phyloP scores from a whole-genome alignment of 2,797 vertebrate genomes.

The Notoglanidium macrostoma region DNA sequence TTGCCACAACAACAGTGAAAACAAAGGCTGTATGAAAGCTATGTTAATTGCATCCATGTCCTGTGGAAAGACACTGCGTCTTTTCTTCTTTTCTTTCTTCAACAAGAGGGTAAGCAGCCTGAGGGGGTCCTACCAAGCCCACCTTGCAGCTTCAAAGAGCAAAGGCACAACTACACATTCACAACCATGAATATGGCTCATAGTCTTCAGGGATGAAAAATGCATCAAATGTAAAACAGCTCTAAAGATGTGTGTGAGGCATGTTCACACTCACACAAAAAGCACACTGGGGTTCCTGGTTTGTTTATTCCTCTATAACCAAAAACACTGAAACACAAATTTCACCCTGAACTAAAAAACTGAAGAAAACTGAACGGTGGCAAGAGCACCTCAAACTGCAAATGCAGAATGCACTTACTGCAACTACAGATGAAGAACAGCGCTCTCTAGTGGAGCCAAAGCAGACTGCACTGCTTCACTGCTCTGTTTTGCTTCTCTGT shows the following conservation, averaged over 20 bases:
- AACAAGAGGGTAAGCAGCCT: slow-evolving; percentile 72
- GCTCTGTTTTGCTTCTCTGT: slow-evolving; percentile 43
- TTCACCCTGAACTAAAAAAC: neutral
- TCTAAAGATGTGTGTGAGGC: neutral
- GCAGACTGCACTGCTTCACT: slow-evolving; percentile 25
- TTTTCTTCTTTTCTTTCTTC: slow-evolving; percentile 57
- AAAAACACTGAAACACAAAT: neutral
- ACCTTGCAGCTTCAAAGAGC: slow-evolving; percentile 74
- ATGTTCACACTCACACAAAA: neutral
- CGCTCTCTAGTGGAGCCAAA: slow-evolving; percentile 64
- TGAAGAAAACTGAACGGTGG: too few relatives aligned
- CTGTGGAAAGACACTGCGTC: slow-evolving; percentile 73
- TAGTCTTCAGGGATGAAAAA: neutral
- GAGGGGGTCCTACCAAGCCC: slow-evolving; percentile 69
- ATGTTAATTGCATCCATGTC: slow-evolving; percentile 78
- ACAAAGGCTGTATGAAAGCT: slow-evolving; percentile 73
- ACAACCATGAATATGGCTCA: slow-evolving; percentile 9
- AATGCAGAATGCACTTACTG: neutral
- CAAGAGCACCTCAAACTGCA: neutral
- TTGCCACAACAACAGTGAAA: slow-evolving; percentile 71
- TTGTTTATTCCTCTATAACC: neutral
- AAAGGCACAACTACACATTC: slow-evolving; percentile 12
- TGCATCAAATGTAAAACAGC: neutral
- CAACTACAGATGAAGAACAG: slow-evolving; percentile 26
- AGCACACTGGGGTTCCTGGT: neutral